Evolutionary conservation across 2,888 invertebrate species (phyloP).

Genomic region (Anthophora plumipes): DNA sequence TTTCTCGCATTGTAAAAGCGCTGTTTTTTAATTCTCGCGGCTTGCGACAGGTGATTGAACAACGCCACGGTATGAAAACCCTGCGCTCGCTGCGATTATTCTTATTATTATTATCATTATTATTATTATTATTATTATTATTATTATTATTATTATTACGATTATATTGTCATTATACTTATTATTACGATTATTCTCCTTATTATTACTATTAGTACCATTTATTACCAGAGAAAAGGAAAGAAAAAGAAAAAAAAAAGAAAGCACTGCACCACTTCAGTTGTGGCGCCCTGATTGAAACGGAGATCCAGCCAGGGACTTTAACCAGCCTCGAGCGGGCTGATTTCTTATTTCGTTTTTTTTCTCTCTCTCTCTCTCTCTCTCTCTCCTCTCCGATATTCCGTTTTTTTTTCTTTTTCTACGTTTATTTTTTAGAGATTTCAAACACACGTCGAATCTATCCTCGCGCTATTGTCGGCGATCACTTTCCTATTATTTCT

Average conservation of each 20-base stretch:
- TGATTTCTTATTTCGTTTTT: slow-evolving; percentile 42
- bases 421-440: slow-evolving; percentile 1
- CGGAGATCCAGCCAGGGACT: no score
- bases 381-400: neutral
- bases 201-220: slow-evolving; percentile 75
- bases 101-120: slow-evolving; percentile 75
- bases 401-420: neutral
- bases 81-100: slow-evolving; percentile 69
- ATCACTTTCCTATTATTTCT: neutral
- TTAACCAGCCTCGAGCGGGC: slow-evolving; percentile 51
- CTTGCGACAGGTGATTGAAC: slow-evolving; percentile 45
- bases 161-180: slow-evolving; percentile 79
- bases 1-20: slow-evolving; percentile 41
- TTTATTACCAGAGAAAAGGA: slow-evolving; percentile 55
- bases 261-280: slow-evolving; percentile 39
- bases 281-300: slow-evolving; percentile 55
- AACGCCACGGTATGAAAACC: slow-evolving; percentile 60
- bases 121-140: slow-evolving; percentile 80
- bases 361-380: neutral
- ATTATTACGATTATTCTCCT: slow-evolving; percentile 75
- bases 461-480: neutral
- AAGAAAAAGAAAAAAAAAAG: no score
- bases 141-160: slow-evolving; percentile 74
- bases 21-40: slow-evolving; percentile 16
- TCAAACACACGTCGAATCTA: neutral